Base-by-base conservation (phyloP, 2,797 vertebrate genomes). In the Chelon labrosus region DNA sequence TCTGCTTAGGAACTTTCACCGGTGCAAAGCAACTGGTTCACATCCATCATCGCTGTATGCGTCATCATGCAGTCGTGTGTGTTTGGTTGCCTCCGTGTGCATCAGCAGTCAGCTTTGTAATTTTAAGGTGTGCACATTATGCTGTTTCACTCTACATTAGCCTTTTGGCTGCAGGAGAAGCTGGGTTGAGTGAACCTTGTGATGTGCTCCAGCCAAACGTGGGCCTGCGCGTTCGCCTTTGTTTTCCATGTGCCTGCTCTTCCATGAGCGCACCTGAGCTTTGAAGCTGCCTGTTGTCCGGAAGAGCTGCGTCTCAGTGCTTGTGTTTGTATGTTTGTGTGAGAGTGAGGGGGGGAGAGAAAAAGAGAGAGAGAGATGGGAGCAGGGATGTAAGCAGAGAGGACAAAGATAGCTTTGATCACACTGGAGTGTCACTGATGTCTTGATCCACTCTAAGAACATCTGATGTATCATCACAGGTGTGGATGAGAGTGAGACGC, bases 251-350 rank as follows among this genome's bases (percentile, higher is more conserved):
- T 92, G 93, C 86, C 85, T 91, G 91, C 90, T 93, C 93, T 93
- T 93, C 89, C 92, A 91, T 92, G 83, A 93, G 86, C 63, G 65
- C 94, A 95, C 94, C 94, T 95, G 94, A 94, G 93, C 92, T 94
- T 93, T 87, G 85, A 85, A 85, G 90, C 85, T 73, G 65, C 66
- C 69, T 35, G 19, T 65, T 82, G 79, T 80, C 76, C 47, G 46
- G 46, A 87, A 79, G 77, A 84, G 75, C 59, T 54, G 56, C 35
- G 39, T 80, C 37, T 79, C 8, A 7, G 42, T 62, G 42, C 73
- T 35, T 63, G 70, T 73, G 57, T 63, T 70, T 73, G 52, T 50
- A 47, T 22, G 31, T 59, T 49, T 59, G 46, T 59, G 52, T 56
- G 59, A 38, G 38, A 55, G 38, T n/a, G 65, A 50, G 56, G 44